Conservation (phyloP, 2,888 invertebrate genomes). For the Meandrusa payeni region DNA sequence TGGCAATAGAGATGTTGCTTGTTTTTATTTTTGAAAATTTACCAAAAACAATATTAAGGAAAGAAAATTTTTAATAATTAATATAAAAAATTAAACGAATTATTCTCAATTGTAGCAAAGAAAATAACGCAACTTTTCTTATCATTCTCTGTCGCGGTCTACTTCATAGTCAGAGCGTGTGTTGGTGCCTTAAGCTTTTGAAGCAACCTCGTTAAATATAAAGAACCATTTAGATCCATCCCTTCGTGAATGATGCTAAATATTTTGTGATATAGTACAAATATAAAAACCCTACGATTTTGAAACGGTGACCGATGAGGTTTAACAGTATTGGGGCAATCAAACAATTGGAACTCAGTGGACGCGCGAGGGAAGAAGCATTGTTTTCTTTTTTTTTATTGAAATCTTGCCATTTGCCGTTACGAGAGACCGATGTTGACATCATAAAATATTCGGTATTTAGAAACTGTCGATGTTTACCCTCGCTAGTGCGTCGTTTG, state of each 20-base stretch:
- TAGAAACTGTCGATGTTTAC: conserved; percentile 25
- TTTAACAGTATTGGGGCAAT: conserved; percentile 60
- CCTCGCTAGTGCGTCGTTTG: conserved; percentile 33
- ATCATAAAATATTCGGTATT: conserved; percentile 5
- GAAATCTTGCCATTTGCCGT: conserved; percentile 32
- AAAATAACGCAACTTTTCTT: too few relatives aligned
- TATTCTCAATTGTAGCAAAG: too few relatives aligned
- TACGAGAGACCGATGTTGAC: conserved; percentile 16
- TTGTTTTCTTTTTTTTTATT: conserved; percentile 16
- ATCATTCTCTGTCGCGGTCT: background rate
- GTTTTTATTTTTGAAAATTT: too few relatives aligned
- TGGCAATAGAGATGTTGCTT: too few relatives aligned
- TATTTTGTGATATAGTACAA: conserved; percentile 76
- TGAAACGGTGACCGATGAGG: conserved; percentile 40
- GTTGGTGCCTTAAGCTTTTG: conserved; percentile 13
- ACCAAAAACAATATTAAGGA: too few relatives aligned
- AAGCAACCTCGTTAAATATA: conserved; percentile 29
- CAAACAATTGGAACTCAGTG: conserved; percentile 31
- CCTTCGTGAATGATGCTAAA: conserved; percentile 37
- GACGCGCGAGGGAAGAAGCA: conserved; percentile 3
- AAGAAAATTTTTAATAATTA: too few relatives aligned
- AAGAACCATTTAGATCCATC: conserved; percentile 27
- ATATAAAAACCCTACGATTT: conserved; percentile 46
- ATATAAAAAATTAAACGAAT: too few relatives aligned
- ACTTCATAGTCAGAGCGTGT: background rate